A percentile compares a stretch with the other conserved stretches of the same genome.
phyloP scores from a whole-genome alignment of 2,113 vertebrate genomes.

The Picathartes gymnocephalus region DNA sequence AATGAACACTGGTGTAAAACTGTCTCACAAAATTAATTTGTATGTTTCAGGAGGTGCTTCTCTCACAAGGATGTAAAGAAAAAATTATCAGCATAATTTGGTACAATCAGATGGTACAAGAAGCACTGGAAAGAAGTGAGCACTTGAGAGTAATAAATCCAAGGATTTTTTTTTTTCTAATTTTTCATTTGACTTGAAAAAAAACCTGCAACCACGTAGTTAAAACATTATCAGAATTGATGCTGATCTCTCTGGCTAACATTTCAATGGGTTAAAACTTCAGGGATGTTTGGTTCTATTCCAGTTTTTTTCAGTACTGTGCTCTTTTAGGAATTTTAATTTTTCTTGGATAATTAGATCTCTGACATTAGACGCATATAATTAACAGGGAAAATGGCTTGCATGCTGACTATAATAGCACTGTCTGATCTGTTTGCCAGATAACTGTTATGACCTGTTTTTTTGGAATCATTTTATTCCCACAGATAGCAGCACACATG shows the following conservation, averaged over 20 bases:
- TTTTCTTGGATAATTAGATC: slow-evolving; percentile 49
- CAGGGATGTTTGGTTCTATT: not conserved
- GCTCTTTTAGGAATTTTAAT: slow-evolving; percentile 28
- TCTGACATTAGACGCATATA: slow-evolving; percentile 23
- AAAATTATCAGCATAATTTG: not conserved
- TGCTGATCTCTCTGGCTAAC: not conserved
- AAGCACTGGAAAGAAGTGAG: not conserved
- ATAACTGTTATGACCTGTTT: not conserved
- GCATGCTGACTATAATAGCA: not conserved
- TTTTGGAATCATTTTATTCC: not conserved
- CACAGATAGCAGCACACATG: not conserved
- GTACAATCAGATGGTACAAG: not conserved
- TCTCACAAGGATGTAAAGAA: not conserved
- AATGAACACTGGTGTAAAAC: not conserved
- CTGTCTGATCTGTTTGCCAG: slow-evolving; percentile 11
- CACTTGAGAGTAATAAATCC: not conserved
- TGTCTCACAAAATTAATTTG: not conserved
- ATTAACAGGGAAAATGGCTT: slow-evolving; percentile 38
- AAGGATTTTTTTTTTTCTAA: not conserved
- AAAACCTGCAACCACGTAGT: rapidly evolving
- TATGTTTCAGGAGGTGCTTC: not conserved
- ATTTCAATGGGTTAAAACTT: not conserved
- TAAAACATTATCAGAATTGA: not conserved
- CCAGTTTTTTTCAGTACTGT: not conserved
- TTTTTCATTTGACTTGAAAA: not conserved